Base-by-base conservation (phyloP, 2,888 invertebrate genomes). In the Eilema depressum region DNA sequence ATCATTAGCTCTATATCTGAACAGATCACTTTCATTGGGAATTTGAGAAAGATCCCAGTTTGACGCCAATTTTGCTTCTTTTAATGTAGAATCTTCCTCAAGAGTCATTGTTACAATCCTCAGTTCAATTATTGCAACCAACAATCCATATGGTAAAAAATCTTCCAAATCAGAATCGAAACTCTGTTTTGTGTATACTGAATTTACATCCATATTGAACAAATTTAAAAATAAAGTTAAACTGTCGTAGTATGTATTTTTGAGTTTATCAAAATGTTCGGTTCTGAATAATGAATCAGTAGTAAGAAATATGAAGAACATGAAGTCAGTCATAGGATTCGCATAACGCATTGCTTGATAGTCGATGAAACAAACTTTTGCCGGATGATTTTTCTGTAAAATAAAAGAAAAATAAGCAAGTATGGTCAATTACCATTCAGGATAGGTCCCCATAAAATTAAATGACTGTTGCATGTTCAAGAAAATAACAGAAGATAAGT, bases 311-410 rank as follows among this genome's bases (percentile, higher is more conserved):
- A 93, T 64, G 53, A 94, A 94, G 71, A 92, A 89, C 20, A 92
- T 77, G 0, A 94, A 84, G 66, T 94, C 94, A 0, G 89, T 92
- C 0, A 87, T 83, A n/a, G 94, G 94, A 73, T 85, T 91, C 0
- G 92, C 86, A 69, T 90, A 93, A 2, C 94, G 86, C 86, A 92
- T 89, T 7, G 91, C 89, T 90, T 95, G 94, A 67, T 90, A 94
- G 74, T 94, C 94, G 64, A 94, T 81, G 69, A 94, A 91, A 66
- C 93, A 92, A 33, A 93, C 75, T 76, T 89, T 85, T 37, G 79
- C 79, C 63, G 81, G 73, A n/a, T 78, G 74, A n/a, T 75, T 78
- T 2, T 83, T 85, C 93, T 94, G 90, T 3, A 86, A 92, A 72
- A 66, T 67, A 68, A 75, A 63, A 26, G 10, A 47, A 47, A 7